Percentiles rank a stretch among this genome's conserved stretches.
These are phyloP conservation scores for Drosophila hydei DNA, from an alignment of 1,140 invertebrate species.

Conservation along the genomic window DNA sequence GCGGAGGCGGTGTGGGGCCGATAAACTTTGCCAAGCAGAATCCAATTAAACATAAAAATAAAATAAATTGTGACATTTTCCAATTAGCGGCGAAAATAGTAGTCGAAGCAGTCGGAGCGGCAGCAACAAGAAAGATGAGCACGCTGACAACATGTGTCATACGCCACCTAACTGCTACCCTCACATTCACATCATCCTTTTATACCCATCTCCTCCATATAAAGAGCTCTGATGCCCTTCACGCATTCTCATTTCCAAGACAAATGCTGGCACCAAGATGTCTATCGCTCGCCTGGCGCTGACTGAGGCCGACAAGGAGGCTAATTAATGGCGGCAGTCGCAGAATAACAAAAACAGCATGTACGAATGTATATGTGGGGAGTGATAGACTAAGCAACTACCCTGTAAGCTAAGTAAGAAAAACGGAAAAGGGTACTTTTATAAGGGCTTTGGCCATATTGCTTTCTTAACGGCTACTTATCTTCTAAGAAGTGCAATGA, in stretches of 20 bases:
- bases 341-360: slow-evolving; percentile 35
- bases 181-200: slow-evolving; percentile 2
- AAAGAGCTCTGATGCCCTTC: background rate
- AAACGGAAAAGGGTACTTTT: too few relatives aligned
- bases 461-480: too few relatives aligned
- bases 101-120: slow-evolving; percentile 27
- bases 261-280: slow-evolving; percentile 77
- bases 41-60: slow-evolving; percentile 82
- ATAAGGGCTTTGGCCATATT: too few relatives aligned
- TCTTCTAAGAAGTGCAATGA: too few relatives aligned
- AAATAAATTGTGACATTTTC: slow-evolving; percentile 82
- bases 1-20: background rate
- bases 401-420: too few relatives aligned
- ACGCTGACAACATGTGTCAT: slow-evolving; percentile 78
- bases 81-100: slow-evolving; percentile 71
- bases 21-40: slow-evolving; percentile 57
- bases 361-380: background rate
- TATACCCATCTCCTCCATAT: background rate
- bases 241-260: slow-evolving; percentile 39
- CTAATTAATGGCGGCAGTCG: slow-evolving; percentile 74
- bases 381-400: slow-evolving; percentile 6
- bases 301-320: slow-evolving; percentile 35
- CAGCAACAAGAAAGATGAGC: slow-evolving; percentile 61
- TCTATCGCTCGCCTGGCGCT: slow-evolving; percentile 58
- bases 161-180: slow-evolving; percentile 10